Evolutionary conservation across 2,888 invertebrate species (phyloP).

Genomic region (Morpho helenor): DNA sequence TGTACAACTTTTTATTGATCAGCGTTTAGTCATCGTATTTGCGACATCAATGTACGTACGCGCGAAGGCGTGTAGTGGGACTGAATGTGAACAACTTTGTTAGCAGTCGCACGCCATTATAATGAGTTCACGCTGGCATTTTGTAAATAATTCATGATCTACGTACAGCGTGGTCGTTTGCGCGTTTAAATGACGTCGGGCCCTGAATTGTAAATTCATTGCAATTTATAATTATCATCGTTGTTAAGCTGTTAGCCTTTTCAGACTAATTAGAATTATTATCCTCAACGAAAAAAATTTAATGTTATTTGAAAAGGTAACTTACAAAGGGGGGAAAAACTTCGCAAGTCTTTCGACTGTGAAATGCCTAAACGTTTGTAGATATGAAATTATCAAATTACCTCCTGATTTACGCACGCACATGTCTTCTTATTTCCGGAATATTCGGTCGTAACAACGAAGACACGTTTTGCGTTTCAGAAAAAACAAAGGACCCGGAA

Average conservation of each 20-base stretch:
- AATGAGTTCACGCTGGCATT: slow-evolving; percentile 47
- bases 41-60: slow-evolving; percentile 41
- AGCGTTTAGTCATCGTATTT: slow-evolving; percentile 34
- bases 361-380: too few relatives aligned
- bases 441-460: too few relatives aligned
- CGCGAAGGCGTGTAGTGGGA: slow-evolving; percentile 35
- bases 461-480: slow-evolving; percentile 52
- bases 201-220: slow-evolving; percentile 22
- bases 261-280: too few relatives aligned
- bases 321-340: too few relatives aligned
- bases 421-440: too few relatives aligned
- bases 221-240: slow-evolving; percentile 6
- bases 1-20: slow-evolving; percentile 36
- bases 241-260: neutral
- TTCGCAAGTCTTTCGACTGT: too few relatives aligned
- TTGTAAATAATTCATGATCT: slow-evolving; percentile 53
- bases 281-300: too few relatives aligned
- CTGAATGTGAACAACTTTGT: slow-evolving; percentile 37
- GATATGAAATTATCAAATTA: too few relatives aligned
- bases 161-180: slow-evolving; percentile 28
- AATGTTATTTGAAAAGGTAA: too few relatives aligned
- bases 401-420: too few relatives aligned
- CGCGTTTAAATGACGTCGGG: slow-evolving; percentile 24
- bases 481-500: slow-evolving; percentile 86
- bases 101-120: slow-evolving; percentile 45